Evolutionary conservation across 2,797 vertebrate genomes (phyloP), one percentile per base, ranked within the genome.

Genomic region (Clamator glandarius): DNA sequence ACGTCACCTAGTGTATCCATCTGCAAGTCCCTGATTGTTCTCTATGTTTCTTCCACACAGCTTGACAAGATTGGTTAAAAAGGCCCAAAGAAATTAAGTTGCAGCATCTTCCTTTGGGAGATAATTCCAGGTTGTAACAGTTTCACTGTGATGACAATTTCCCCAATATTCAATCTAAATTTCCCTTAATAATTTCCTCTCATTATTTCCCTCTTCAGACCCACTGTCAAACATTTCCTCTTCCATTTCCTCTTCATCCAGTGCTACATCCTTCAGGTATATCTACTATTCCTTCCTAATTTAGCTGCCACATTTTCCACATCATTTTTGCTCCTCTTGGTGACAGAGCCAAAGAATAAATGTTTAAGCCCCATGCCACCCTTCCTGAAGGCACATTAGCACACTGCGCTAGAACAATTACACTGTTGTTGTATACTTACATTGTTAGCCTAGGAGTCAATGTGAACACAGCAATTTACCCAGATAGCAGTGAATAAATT

Each of bases 181-280:
- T 90, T 86, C n/a, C 7, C 51, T 87, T 82, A 95, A 84, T 91
- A 62, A 93, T 90, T 92, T 93, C 85, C 48, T 86, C 67, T 92
- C 63, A 66, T 93, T 92, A 85, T 88, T 84, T 91, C 46, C 36
- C 64, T 64, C 74, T 91, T 88, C 85, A 80, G 66, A 42, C 23
- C 21, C 19, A 29, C 8, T 83, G 52, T 70, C 29, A 89, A 85
- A 70, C 17, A 10, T 1, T 91, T 93, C 59, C 39, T 31, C 39
- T 90, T 81, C 55, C 17, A 10, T 1, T 91, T 93, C 59, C 39
- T 31, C 39, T 90, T 81, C 55, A 92, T 50, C 55, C 69, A 91
- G 31, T 0, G 0, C 28, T 69, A 78, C 51, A 80, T 46, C 58
- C 20, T 69, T 73, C 3, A n/a, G 58, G 31, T 69, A 92, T 24